A percentile compares a stretch with the other conserved stretches of the same genome.
Evolutionary conservation across 2,888 invertebrate species (phyloP).

Genomic region (Chrysolina haemoptera): DNA sequence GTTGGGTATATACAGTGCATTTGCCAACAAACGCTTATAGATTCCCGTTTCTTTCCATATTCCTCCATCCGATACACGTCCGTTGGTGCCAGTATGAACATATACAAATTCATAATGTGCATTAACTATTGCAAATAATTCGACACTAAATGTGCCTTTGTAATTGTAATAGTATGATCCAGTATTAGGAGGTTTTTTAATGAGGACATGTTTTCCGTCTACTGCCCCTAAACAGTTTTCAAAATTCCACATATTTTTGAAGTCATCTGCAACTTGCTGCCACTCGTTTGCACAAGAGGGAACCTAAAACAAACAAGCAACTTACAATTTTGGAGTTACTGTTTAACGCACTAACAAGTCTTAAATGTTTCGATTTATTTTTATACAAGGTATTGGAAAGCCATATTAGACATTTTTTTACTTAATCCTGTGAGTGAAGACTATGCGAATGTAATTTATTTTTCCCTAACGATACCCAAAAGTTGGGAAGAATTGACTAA

Average conservation of each 20-base stretch:
- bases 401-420: no score
- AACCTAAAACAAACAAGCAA: neutral
- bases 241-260: slow-evolving; percentile 19
- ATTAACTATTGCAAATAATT: slow-evolving; percentile 45
- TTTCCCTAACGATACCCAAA: no score
- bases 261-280: slow-evolving; percentile 10
- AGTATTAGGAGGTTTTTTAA: slow-evolving; percentile 24
- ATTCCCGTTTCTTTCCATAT: slow-evolving; percentile 47
- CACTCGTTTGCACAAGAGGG: neutral
- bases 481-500: no score
- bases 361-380: neutral
- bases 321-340: no score
- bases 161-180: slow-evolving; percentile 33
- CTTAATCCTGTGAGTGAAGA: no score
- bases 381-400: no score
- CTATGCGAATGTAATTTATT: no score
- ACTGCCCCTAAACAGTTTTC: slow-evolving; percentile 19
- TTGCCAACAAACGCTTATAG: slow-evolving; percentile 38
- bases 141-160: slow-evolving; percentile 29
- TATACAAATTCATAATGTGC: slow-evolving; percentile 55
- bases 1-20: slow-evolving; percentile 33
- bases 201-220: slow-evolving; percentile 23
- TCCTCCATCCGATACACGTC: slow-evolving; percentile 55
- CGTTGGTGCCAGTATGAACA: slow-evolving; percentile 53
- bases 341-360: no score